Conservation (phyloP, 1,140 invertebrate species). For the Pararge aegeria region DNA sequence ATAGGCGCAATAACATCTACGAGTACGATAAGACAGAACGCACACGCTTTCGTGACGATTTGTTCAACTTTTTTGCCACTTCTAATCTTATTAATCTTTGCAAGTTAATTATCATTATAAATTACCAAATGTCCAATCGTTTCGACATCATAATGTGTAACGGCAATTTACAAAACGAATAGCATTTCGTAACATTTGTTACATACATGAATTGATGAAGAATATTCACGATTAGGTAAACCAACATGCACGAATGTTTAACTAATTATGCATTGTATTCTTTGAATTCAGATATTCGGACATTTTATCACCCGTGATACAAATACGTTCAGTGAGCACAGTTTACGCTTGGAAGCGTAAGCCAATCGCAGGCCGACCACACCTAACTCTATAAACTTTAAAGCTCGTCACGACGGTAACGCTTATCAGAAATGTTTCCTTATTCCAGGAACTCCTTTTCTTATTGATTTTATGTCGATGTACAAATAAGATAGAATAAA, state of each 20-base stretch:
- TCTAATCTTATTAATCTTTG: not conserved
- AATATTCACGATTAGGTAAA: not conserved
- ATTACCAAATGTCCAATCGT: not conserved
- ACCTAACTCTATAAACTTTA: constrained; percentile 15
- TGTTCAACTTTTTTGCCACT: constrained; percentile 1
- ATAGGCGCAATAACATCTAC: constrained; percentile 24
- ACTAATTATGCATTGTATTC: too few species aligned
- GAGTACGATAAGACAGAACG: not conserved
- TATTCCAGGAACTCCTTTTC: not conserved
- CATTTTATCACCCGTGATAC: not conserved
- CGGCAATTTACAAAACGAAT: not conserved
- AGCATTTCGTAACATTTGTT: not conserved
- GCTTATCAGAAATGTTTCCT: not conserved
- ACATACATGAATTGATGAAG: not conserved
- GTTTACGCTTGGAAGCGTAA: not conserved
- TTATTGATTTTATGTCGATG: not conserved
- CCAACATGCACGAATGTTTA: too few species aligned
- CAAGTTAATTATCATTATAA: constrained; percentile 1
- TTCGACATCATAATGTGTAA: not conserved
- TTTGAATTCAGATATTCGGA: too few species aligned
- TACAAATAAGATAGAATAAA: too few species aligned
- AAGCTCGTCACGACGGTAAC: not conserved
- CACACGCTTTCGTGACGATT: constrained; percentile 15
- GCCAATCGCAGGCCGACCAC: constrained; percentile 8
- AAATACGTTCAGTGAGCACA: not conserved